phyloP scores from a whole-genome alignment of 2,797 vertebrate species.

The Diceros bicornis region DNA sequence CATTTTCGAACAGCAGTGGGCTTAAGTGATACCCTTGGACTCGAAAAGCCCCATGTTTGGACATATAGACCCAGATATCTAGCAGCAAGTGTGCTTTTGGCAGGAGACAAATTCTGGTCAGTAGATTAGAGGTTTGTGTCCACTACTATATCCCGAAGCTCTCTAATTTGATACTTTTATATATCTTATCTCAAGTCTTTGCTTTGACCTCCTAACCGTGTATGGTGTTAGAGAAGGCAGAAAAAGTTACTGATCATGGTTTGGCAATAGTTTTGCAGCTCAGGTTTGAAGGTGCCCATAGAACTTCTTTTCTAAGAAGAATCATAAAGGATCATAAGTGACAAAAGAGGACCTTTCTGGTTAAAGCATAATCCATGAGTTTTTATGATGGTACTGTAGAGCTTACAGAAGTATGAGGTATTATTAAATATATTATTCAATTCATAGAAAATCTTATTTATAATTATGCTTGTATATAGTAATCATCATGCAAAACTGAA shows the following conservation, averaged over 20 bases:
- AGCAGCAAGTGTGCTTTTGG: not conserved
- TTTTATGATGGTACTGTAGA: not conserved
- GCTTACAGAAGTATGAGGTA: not conserved
- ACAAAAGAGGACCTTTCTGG: not conserved
- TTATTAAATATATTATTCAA: slow-evolving; percentile 44
- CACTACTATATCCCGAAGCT: not conserved
- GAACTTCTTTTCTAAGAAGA: not conserved
- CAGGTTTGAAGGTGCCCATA: not conserved
- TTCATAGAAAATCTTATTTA: slow-evolving; percentile 1
- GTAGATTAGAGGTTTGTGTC: not conserved
- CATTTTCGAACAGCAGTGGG: not conserved
- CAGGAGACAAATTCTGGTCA: not conserved
- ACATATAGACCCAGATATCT: not conserved
- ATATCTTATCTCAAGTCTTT: not conserved
- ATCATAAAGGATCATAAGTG: not conserved
- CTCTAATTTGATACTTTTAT: not conserved
- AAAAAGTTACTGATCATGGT: not conserved
- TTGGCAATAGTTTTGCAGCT: not conserved
- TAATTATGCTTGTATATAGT: not conserved
- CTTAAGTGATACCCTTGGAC: not conserved
- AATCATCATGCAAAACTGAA: not conserved
- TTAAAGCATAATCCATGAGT: not conserved
- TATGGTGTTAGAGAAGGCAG: not conserved
- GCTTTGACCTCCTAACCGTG: not conserved
- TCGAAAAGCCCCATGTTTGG: not conserved